These are phyloP conservation scores for Chrysodeixis includens DNA, from an alignment of 2,888 invertebrate species.

Conservation along the genomic window DNA sequence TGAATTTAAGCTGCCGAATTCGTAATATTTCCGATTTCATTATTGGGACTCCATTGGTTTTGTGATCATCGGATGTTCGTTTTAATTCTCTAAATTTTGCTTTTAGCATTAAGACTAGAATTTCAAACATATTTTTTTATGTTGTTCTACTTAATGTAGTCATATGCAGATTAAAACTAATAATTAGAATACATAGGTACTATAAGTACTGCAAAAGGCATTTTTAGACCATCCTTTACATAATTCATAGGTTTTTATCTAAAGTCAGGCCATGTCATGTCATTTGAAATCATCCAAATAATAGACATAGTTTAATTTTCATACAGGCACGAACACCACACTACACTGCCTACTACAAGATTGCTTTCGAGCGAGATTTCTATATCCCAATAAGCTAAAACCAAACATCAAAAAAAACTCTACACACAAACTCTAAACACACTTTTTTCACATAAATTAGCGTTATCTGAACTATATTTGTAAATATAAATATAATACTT, in stretches of 20 bases:
- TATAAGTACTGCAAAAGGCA: too few relatives aligned
- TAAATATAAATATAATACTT: conserved; percentile 21
- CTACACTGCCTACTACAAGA: too few relatives aligned
- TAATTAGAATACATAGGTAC: neutral
- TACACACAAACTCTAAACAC: neutral
- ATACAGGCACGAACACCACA: too few relatives aligned
- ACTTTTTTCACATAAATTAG: conserved; percentile 54
- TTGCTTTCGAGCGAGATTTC: too few relatives aligned
- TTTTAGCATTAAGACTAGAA: too few relatives aligned
- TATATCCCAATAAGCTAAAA: neutral
- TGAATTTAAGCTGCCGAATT: conserved; percentile 62
- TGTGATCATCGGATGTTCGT: too few relatives aligned
- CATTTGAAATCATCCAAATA: too few relatives aligned
- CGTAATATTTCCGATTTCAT: conserved; percentile 40
- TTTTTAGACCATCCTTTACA: too few relatives aligned
- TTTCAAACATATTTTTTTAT: neutral
- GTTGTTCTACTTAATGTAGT: neutral
- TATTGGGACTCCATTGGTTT: conserved; percentile 31
- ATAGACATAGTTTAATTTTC: too few relatives aligned
- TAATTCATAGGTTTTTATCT: too few relatives aligned
- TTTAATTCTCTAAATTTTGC: neutral
- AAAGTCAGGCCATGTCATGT: too few relatives aligned
- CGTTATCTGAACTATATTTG: conserved; percentile 45
- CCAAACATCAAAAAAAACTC: neutral
- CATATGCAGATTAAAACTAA: neutral